Base-by-base conservation (phyloP, 2,888 invertebrate genomes). In the Patella depressa region DNA sequence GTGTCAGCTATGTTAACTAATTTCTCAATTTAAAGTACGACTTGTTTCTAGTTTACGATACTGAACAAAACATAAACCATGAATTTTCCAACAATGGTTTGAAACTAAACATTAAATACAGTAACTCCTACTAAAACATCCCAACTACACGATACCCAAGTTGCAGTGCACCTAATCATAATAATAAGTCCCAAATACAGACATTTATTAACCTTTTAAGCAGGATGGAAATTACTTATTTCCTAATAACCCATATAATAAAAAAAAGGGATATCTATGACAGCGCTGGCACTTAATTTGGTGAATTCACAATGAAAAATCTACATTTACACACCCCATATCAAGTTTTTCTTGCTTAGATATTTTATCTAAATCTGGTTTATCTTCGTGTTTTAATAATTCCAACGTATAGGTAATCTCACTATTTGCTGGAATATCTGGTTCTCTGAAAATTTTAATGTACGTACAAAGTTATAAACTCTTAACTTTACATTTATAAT, bases 381-480 rank as follows among this genome's bases (percentile, higher is more conserved):
- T 95, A 79, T 94, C 94, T 81, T 93, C 92, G 87, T 94, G 94
- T 81, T 94, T 93, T 70, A 95, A 91, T 53, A 98, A 92, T 89
- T 95, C 95, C 19, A 98, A 92, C 71, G 93, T 94, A 82, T 96
- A 97, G 71, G 93, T 92, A 15, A 97, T 91, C 87, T 93, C 94
- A 0, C 95, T 93, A 85, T 95, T 93, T 0, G 94, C 92, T 34
- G 95, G 95, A 83, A 97, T 94, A 34, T 94, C 93, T 65, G 95
- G 95, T 90, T 85, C 84, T 65, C 92, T 93, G 82, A 14, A 85
- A 79, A 57, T 45, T 69, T 45, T 45, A 45, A 45, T 9, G 45
- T 45, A 45, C 0, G 9, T 45, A 45, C 45, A 34, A 34, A 34
- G 34, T 34, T 34, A 34, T 34, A 34, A 34, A 34, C 34, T 34